phyloP scores from a whole-genome alignment of 2,888 invertebrate species.

The Eupeodes latifasciatus region DNA sequence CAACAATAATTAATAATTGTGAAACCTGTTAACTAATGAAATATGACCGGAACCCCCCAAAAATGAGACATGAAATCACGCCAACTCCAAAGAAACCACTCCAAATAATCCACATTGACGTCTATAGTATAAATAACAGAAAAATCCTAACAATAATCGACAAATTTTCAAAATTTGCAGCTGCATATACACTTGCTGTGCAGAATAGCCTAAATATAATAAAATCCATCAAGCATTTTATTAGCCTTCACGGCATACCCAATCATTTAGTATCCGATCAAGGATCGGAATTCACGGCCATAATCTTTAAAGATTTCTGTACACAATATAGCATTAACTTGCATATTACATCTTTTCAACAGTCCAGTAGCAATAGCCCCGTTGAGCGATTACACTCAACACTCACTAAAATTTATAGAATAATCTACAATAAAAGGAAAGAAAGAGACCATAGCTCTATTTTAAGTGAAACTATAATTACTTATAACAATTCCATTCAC shows the following conservation, averaged over 20 bases:
- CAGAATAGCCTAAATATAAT: neutral
- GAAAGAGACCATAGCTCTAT: neutral
- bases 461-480: neutral
- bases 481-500: neutral
- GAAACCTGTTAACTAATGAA: conserved; percentile 7
- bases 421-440: neutral
- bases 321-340: neutral
- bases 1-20: conserved; percentile 20
- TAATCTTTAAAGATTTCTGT: neutral
- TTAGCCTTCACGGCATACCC: neutral
- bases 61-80: neutral
- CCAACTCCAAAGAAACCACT: neutral
- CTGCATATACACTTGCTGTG: neutral
- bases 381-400: neutral
- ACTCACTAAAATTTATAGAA: neutral
- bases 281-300: too few relatives aligned
- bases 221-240: neutral
- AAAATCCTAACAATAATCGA: conserved; percentile 4
- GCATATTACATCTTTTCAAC: conserved; percentile 1
- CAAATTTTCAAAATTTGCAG: conserved; percentile 2
- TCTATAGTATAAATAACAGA: neutral
- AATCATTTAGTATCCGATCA: too few relatives aligned
- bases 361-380: neutral
- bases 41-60: conserved; percentile 15
- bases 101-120: too few relatives aligned